Percentiles rank a stretch among this genome's conserved stretches.
Evolutionary conservation across 1,140 invertebrate species (phyloP).

Genomic region (Danaus plexippus): DNA sequence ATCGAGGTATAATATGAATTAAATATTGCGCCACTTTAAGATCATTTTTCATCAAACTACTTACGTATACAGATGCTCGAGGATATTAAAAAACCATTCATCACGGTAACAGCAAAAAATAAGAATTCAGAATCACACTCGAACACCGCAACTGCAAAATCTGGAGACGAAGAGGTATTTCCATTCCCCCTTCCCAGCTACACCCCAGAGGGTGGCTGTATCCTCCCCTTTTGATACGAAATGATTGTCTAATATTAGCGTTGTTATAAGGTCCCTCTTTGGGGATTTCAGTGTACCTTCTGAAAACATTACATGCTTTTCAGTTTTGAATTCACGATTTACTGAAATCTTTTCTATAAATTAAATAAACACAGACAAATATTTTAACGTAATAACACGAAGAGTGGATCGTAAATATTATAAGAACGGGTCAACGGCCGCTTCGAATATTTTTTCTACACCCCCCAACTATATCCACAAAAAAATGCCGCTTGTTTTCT

Average conservation of each 20-base stretch:
- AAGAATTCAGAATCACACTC: conserved; percentile 66
- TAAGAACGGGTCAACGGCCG: conserved; percentile 50
- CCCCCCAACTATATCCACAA: conserved; percentile 53
- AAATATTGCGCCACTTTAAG: no score
- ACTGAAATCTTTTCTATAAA: conserved; percentile 4
- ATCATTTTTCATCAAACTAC: conserved; percentile 41
- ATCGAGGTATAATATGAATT: no score
- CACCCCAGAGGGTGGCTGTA: conserved; percentile 29
- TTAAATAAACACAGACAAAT: no score
- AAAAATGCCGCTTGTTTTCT: conserved; percentile 39
- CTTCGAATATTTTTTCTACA: conserved; percentile 39
- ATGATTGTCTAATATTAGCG: conserved; percentile 72
- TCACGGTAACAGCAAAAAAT: conserved; percentile 60
- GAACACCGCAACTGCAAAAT: conserved; percentile 61
- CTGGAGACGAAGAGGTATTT: conserved; percentile 64
- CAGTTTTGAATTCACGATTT: conserved; percentile 1
- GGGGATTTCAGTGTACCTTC: conserved; percentile 54
- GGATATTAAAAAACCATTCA: conserved; percentile 70
- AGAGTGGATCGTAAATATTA: no score
- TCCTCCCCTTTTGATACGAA: conserved; percentile 68
- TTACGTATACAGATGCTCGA: conserved; percentile 43
- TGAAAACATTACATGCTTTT: conserved; percentile 23
- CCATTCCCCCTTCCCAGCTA: conserved; percentile 31
- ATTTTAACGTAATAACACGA: no score
- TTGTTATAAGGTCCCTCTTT: conserved; percentile 68